phyloP scores from a whole-genome alignment of 1,140 invertebrate genomes.

The Nasonia giraulti region DNA sequence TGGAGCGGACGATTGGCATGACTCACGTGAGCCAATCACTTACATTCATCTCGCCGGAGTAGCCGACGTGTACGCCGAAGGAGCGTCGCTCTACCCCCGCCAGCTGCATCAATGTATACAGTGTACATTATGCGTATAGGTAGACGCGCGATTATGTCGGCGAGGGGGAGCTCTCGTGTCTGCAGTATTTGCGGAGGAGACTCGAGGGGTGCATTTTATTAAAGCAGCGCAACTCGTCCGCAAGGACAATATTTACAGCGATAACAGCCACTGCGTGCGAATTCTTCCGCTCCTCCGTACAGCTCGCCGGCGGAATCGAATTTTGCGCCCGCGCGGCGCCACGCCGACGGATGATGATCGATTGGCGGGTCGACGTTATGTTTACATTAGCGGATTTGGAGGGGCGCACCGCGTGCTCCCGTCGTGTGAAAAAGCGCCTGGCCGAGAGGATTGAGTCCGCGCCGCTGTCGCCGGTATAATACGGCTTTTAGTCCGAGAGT shows the following conservation, averaged over 20 bases:
- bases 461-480: background rate
- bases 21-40: constrained; percentile 62
- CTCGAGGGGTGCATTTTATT: constrained; percentile 29
- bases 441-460: background rate
- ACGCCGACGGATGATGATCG: constrained; percentile 3
- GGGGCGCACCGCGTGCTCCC: background rate
- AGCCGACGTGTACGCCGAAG: constrained; percentile 48
- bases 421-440: background rate
- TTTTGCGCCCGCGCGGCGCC: background rate
- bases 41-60: constrained; percentile 60
- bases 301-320: background rate
- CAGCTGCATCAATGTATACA: too few relatives aligned
- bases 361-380: constrained; percentile 1
- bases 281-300: background rate
- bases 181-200: background rate
- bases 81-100: background rate
- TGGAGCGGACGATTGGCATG: constrained; percentile 61
- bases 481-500: background rate
- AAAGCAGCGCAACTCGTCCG: background rate
- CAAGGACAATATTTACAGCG: constrained; percentile 47
- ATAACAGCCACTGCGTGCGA: constrained; percentile 27
- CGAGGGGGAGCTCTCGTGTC: background rate
- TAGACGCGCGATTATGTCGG: background rate
- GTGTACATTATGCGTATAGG: background rate
- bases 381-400: constrained; percentile 7